Evolutionary conservation across 2,113 vertebrate genomes (phyloP).

Genomic region (Bufo gargarizans): DNA sequence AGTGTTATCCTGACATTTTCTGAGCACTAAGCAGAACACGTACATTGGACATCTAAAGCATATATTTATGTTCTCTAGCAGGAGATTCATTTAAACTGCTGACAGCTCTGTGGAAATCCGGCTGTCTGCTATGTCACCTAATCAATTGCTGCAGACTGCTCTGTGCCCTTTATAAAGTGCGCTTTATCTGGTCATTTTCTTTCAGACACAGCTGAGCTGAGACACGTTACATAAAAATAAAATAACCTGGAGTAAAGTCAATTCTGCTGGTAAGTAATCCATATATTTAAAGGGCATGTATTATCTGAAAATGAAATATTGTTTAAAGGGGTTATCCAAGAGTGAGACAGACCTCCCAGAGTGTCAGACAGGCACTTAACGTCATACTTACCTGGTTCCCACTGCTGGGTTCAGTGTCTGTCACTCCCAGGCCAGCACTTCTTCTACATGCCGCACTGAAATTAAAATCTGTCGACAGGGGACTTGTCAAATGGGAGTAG

Average conservation of each 20-base stretch:
- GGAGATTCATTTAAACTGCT: neutral
- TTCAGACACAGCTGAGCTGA: neutral
- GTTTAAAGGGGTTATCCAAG: too few species aligned
- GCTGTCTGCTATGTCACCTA: neutral
- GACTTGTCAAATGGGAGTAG: too few species aligned
- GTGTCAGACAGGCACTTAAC: too few species aligned
- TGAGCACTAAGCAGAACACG: neutral
- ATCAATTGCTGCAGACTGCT: neutral
- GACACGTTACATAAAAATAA: neutral
- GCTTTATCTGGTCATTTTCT: neutral
- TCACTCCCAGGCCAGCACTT: too few species aligned
- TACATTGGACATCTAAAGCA: neutral
- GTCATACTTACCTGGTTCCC: too few species aligned
- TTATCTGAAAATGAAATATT: too few species aligned
- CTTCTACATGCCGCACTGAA: too few species aligned
- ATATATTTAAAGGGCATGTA: neutral
- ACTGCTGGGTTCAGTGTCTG: too few species aligned
- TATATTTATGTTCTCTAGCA: constrained; percentile 8
- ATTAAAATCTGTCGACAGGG: too few species aligned
- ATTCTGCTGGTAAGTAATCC: neutral
- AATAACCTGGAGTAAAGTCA: neutral
- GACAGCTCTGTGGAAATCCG: constrained; percentile 1
- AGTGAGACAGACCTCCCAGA: too few species aligned
- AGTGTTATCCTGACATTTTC: neutral
- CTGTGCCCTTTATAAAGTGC: neutral